A percentile compares a stretch with the other conserved stretches of the same genome.
phyloP scores from a whole-genome alignment of 2,888 invertebrate genomes.

The Parnassius smintheus region DNA sequence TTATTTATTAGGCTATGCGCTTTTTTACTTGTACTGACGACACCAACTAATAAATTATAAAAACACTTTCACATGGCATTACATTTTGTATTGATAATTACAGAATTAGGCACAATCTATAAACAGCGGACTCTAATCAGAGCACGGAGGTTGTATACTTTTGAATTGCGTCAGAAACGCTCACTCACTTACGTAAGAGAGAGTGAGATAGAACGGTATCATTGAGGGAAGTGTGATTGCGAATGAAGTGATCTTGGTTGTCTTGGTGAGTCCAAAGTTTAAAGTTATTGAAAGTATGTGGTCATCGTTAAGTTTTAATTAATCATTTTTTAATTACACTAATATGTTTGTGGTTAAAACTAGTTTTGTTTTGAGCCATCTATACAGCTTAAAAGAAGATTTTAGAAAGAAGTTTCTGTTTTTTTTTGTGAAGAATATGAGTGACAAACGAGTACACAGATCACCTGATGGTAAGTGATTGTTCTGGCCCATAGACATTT shows the following conservation, averaged over 20 bases:
- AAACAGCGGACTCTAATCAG: constrained; percentile 35
- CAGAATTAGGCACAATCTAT: constrained; percentile 12
- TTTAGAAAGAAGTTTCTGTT: too few relatives aligned
- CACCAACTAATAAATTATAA: not conserved
- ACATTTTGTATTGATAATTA: constrained; percentile 8
- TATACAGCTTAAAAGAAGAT: too few relatives aligned
- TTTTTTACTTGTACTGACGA: not conserved
- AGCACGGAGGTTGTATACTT: constrained; percentile 38
- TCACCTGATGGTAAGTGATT: too few relatives aligned
- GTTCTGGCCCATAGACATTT: too few relatives aligned
- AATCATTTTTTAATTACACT: too few relatives aligned
- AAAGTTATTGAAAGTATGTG: not conserved
- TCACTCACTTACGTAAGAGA: constrained; percentile 36
- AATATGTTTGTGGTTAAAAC: too few relatives aligned
- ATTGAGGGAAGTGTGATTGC: not conserved
- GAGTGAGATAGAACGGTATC: constrained; percentile 29
- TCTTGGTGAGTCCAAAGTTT: not conserved
- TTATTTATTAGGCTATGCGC: not conserved
- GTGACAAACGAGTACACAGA: too few relatives aligned
- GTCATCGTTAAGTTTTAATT: too few relatives aligned
- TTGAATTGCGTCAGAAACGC: constrained; percentile 32
- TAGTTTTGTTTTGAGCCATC: too few relatives aligned
- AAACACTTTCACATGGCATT: not conserved
- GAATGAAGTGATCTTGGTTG: not conserved
- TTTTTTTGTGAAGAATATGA: too few relatives aligned